Base-by-base conservation (phyloP, 2,797 vertebrate genomes). In the Tenualosa thibaudeaui region DNA sequence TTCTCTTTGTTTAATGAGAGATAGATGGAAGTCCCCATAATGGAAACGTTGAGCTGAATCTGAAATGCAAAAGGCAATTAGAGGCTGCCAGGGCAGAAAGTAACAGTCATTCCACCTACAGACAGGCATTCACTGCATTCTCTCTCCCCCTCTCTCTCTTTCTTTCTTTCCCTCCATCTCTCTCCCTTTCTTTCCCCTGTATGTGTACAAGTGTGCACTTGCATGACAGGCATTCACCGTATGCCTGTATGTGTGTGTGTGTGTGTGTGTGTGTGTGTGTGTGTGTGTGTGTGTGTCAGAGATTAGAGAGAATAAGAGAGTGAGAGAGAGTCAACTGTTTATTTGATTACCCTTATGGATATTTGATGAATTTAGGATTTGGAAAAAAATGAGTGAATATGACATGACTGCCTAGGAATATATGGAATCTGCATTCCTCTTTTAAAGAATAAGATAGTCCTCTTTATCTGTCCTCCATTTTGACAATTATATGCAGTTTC, bases 31-130 rank as follows among this genome's bases (percentile, higher is more conserved):
- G 85, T 56, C 75, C 81, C 26, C 31, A 31, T 60, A 86, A 87
- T 78, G 81, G 81, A 85, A 82, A 71, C 12, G 75, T 43, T 83
- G 85, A 85, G 82, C 40, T 81, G 62, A 86, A 86, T 83, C 56
- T 50, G 81, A 85, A 86, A 86, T 83, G 58, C 83, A 81, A 87
- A 85, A 91, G 88, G 83, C 87, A 89, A 89, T 91, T 91, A 86
- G 85, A 40, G 88, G 87, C 56, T 82, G 87, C 81, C 58, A 81
- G 87, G 87, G 90, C 17, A 31, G 88, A 89, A 86, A 82, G 89
- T 87, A 82, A 87, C 87, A 89, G 89, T 91, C 86, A 89, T 82
- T 89, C 82, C 31, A 75, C 83, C 53, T 87, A 51, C 50, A 51
- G 50, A 51, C 31, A 31, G 31, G 0, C 31, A 31, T 31, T 31